Conservation (phyloP, 2,797 vertebrate genomes). For the Anniella stebbinsi region DNA sequence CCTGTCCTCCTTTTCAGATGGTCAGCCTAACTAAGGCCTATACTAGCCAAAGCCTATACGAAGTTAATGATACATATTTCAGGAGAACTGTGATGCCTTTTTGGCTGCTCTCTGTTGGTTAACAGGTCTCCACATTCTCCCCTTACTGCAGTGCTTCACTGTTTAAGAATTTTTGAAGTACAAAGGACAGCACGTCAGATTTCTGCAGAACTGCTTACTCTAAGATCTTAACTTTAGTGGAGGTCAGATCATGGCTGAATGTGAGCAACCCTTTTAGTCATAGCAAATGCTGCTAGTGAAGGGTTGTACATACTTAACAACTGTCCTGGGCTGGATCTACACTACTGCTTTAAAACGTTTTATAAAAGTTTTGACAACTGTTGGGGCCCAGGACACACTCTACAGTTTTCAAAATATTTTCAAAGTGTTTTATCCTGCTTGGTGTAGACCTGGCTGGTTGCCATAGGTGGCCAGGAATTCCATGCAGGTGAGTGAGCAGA, state of each 20-base stretch:
- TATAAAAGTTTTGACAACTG: no score
- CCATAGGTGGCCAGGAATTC: no score
- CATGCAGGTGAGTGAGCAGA: no score
- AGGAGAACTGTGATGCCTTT: not conserved
- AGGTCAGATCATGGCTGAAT: not conserved
- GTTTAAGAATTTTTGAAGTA: not conserved
- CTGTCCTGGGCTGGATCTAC: not conserved
- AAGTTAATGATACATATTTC: slow-evolving; percentile 3
- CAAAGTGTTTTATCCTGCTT: no score
- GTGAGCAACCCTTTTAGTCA: not conserved
- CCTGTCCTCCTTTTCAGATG: no score
- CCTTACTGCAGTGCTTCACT: slow-evolving; percentile 10
- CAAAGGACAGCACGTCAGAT: not conserved
- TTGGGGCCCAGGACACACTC: no score
- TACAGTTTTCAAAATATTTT: no score
- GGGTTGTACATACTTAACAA: not conserved
- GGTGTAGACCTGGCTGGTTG: no score
- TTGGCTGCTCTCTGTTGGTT: not conserved
- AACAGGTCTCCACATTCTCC: not conserved
- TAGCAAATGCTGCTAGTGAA: not conserved
- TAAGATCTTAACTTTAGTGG: not conserved
- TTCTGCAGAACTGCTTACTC: not conserved
- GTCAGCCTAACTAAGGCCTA: no score
- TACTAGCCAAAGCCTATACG: not conserved
- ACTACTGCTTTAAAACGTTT: no score